Evolutionary conservation across 2,797 vertebrate species (phyloP), one percentile per base, ranked within the genome.

Genomic region (Ctenopoma multispine): DNA sequence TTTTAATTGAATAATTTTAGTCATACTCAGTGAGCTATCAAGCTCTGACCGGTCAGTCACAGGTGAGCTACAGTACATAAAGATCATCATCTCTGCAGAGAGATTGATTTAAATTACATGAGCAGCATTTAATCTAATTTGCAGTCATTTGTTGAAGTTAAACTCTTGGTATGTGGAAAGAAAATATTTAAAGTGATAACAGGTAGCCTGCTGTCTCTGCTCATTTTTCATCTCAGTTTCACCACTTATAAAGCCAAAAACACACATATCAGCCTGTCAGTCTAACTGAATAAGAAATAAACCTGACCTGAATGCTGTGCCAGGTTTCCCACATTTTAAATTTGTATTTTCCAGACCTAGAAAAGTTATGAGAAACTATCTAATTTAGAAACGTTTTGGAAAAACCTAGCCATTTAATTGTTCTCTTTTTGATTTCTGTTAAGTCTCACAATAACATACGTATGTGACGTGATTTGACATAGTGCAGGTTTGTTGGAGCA

Each of bases 181-280:
- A 93, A 94, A 95, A 94, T 94, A 94, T 94, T 94, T 94, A 72
- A 93, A 92, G 90, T 93, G 92, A 94, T 94, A 95, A 94, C 92
- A 94, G 89, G 93, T 93, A 93, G 90, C 82, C 88, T 80, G 80
- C 92, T 86, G 84, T 93, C 87, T 80, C 63, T 68, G 65, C 83
- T 93, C 85, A 80, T 92, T 91, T 92, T 93, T 89, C 92, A 91
- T 88, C 85, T 90, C 75, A 63, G 79, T 89, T 92, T 89, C 87
- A 88, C 68, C 44, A 62, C 57, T 58, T 57, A 24, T 48, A 15
- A 73, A 84, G 92, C 91, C 90, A 92, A 23, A 93, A 81, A 90
- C 81, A 91, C 76, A 91, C 85, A 92, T 79, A 80, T 67, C 48
- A 72, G 72, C 80, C 69, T 67, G 64, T 64, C 63, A 60, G 77